Conservation (phyloP, 1,140 invertebrate genomes). For the Bombus turneri region DNA sequence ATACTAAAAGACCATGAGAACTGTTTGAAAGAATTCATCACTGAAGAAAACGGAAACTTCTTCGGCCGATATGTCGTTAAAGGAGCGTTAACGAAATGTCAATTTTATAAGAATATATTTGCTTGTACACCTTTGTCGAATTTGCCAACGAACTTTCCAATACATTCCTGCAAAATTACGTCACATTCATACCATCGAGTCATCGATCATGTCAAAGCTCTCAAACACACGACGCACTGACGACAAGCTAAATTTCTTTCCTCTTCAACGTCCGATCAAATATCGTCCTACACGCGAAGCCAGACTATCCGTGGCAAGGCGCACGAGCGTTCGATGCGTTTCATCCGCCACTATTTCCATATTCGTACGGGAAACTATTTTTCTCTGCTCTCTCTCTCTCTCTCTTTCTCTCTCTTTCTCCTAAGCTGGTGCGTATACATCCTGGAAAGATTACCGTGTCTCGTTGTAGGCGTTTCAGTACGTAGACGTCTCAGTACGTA, state of each 20-base stretch:
- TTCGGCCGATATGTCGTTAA: too few relatives aligned
- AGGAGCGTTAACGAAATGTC: too few relatives aligned
- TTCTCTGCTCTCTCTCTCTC: not conserved
- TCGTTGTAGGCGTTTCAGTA: slow-evolving; percentile 40
- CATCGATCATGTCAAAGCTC: too few relatives aligned
- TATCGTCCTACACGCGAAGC: not conserved
- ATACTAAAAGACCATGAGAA: too few relatives aligned
- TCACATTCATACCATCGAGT: too few relatives aligned
- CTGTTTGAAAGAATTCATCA: too few relatives aligned
- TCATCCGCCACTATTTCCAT: slow-evolving; percentile 35
- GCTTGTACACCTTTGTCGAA: too few relatives aligned
- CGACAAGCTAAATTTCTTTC: not conserved
- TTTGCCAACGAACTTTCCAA: too few relatives aligned
- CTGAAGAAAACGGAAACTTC: too few relatives aligned
- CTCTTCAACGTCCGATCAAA: not conserved
- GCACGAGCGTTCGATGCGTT: not conserved
- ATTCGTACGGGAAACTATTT: slow-evolving; percentile 32
- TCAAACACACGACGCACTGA: not conserved
- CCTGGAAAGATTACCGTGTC: slow-evolving; percentile 24
- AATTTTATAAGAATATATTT: too few relatives aligned
- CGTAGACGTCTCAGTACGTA: slow-evolving; percentile 27
- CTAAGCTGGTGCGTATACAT: not conserved
- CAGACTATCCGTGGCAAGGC: not conserved
- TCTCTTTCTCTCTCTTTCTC: not conserved
- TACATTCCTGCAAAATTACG: too few relatives aligned